A percentile compares a stretch with the other conserved stretches of the same genome.
These are phyloP conservation scores for Sander lucioperca DNA, from an alignment of 2,113 vertebrate species.

Conservation along the genomic window DNA sequence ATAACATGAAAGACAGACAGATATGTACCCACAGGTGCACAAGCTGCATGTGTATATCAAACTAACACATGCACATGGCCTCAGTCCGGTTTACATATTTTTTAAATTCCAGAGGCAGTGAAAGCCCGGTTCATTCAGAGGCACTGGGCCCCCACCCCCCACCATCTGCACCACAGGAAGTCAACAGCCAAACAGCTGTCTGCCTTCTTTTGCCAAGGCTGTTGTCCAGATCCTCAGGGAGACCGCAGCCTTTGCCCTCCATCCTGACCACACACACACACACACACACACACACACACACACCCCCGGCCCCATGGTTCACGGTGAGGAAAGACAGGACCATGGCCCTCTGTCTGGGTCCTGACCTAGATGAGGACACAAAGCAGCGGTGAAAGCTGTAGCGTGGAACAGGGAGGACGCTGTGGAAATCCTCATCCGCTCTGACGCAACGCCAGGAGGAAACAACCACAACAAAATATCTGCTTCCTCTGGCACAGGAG, in stretches of 20 bases:
- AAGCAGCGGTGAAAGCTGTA: constrained; percentile 33
- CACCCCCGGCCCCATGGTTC: constrained; percentile 4
- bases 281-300: neutral
- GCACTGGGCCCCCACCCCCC: neutral
- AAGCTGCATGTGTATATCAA: constrained; percentile 11
- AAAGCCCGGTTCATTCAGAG: constrained; percentile 41
- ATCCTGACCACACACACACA: constrained; percentile 57
- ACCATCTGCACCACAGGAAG: constrained; percentile 67
- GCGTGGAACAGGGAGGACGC: constrained; percentile 33
- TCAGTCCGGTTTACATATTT: constrained; percentile 42
- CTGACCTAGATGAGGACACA: constrained; percentile 65
- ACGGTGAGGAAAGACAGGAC: constrained; percentile 46
- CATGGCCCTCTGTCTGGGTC: constrained; percentile 31
- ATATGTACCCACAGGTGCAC: constrained; percentile 38
- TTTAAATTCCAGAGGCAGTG: constrained; percentile 56
- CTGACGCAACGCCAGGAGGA: constrained; percentile 63
- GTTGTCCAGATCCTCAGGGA: constrained; percentile 57
- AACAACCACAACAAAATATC: constrained; percentile 58
- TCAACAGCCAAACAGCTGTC: constrained; percentile 66
- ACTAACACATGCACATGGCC: constrained; percentile 19
- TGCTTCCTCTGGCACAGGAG: constrained; percentile 24
- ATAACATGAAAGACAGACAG: neutral
- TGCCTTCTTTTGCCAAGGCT: constrained; percentile 62
- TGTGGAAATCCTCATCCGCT: constrained; percentile 46
- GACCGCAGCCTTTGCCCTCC: constrained; percentile 21